These are phyloP conservation scores for Sula dactylatra DNA, from an alignment of 2,113 vertebrate genomes.

Conservation along the genomic window DNA sequence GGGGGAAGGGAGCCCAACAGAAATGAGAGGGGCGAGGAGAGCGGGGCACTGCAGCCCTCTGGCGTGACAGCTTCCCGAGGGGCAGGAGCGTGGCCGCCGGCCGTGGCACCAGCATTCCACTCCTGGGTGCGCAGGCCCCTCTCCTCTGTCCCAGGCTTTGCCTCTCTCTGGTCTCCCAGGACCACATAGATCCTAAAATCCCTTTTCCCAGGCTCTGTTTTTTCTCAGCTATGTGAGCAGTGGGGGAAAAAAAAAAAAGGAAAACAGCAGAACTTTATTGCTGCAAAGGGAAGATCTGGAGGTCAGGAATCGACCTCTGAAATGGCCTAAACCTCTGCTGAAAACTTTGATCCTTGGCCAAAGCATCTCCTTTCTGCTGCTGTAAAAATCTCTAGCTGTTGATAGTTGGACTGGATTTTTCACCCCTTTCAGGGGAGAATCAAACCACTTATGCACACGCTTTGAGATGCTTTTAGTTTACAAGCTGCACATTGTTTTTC, in stretches of 20 bases:
- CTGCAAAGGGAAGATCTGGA: background rate
- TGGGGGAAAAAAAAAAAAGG: too few species aligned
- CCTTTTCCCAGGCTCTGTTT: background rate
- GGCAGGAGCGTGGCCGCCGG: rapidly evolving
- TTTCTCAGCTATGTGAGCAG: background rate
- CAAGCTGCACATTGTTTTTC: background rate
- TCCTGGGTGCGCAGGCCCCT: background rate
- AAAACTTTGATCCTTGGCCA: background rate
- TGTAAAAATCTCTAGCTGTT: background rate
- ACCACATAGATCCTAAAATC: background rate
- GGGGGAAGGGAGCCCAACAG: rapidly evolving
- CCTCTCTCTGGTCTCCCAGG: background rate
- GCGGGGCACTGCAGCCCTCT: rapidly evolving
- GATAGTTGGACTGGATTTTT: background rate
- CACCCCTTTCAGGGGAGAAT: background rate
- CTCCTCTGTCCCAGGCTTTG: background rate
- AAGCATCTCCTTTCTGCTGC: background rate
- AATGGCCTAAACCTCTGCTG: background rate
- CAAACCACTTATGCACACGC: background rate
- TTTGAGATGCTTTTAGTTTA: background rate
- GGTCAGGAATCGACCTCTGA: background rate
- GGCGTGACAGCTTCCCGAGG: rapidly evolving
- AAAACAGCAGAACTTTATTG: background rate
- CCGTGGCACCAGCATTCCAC: background rate
- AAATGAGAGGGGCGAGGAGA: background rate